A percentile compares a stretch with the other conserved stretches of the same genome.
These are phyloP conservation scores for Harpalus rubripes DNA, from an alignment of 2,888 invertebrate genomes.

Conservation along the genomic window DNA sequence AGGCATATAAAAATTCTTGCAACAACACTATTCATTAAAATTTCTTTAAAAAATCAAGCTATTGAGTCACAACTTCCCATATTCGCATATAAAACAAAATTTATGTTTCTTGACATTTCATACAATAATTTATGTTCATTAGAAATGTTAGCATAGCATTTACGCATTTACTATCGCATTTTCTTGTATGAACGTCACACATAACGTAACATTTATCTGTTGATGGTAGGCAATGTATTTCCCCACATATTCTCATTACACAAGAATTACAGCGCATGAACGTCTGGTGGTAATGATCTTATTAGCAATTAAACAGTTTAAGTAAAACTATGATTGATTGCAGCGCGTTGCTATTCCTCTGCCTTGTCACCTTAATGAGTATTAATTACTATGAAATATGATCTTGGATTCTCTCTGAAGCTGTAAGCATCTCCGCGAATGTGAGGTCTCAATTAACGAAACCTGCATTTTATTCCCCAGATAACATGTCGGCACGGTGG, in stretches of 20 bases:
- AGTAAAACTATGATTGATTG: constrained; percentile 60
- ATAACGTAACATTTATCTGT: neutral
- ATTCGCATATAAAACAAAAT: too few relatives aligned
- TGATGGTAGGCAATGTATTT: neutral
- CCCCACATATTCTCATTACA: constrained; percentile 9
- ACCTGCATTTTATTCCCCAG: constrained; percentile 48
- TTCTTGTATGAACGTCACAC: neutral
- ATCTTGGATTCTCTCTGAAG: constrained; percentile 23
- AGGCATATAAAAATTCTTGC: too few relatives aligned
- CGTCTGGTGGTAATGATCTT: constrained; percentile 36
- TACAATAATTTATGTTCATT: too few relatives aligned
- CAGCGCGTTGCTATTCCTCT: constrained; percentile 20
- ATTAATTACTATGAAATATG: constrained; percentile 61
- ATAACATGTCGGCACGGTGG: constrained; percentile 14
- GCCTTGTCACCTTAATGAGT: constrained; percentile 60
- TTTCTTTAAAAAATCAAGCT: too few relatives aligned
- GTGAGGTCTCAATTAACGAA: constrained; percentile 59
- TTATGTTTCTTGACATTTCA: too few relatives aligned
- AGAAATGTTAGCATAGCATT: too few relatives aligned
- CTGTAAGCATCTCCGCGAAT: constrained; percentile 1
- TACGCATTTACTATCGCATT: too few relatives aligned
- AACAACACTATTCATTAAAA: too few relatives aligned
- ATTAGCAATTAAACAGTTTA: constrained; percentile 54
- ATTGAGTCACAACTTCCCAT: too few relatives aligned
- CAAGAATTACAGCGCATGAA: constrained; percentile 27